Percentiles rank a stretch among this genome's conserved stretches.
Conservation (phyloP, 64 coral and sea anemone species). For the Cladopsammia gracilis region DNA sequence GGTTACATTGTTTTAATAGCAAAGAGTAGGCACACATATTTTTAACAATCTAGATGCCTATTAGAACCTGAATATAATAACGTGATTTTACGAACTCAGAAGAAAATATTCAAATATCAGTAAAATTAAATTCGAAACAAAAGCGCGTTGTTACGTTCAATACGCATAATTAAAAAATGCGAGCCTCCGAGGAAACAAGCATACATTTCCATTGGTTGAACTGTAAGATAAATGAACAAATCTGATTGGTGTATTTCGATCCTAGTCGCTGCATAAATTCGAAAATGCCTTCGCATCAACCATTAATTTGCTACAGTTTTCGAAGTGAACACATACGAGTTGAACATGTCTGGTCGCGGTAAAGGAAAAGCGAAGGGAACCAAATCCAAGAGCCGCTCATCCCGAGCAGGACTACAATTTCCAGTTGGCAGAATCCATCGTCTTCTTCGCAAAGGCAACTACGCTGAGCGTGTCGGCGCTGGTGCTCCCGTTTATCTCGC, state of each 20-base stretch:
- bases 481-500: conserved; percentile 80
- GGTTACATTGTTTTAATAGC: no score
- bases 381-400: conserved; percentile 77
- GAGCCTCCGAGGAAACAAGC: conserved; percentile 68
- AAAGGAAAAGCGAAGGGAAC: conserved; percentile 80
- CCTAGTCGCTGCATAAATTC: conserved; percentile 46
- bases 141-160: not conserved
- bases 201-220: conserved; percentile 40
- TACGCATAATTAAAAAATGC: conserved; percentile 42
- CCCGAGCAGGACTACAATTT: conserved; percentile 74
- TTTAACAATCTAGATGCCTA: no score
- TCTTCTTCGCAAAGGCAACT: conserved; percentile 79
- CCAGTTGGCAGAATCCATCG: conserved; percentile 86
- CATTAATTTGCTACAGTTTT: not conserved
- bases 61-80: no score
- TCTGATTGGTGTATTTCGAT: conserved; percentile 89
- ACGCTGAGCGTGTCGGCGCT: conserved; percentile 71
- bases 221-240: conserved; percentile 31
- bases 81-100: not conserved
- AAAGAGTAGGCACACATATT: not conserved
- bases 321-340: no score
- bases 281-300: not conserved
- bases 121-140: not conserved
- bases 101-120: no score
- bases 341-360: conserved; percentile 78